Conservation (phyloP, 2,113 vertebrate genomes). For the Parus major region DNA sequence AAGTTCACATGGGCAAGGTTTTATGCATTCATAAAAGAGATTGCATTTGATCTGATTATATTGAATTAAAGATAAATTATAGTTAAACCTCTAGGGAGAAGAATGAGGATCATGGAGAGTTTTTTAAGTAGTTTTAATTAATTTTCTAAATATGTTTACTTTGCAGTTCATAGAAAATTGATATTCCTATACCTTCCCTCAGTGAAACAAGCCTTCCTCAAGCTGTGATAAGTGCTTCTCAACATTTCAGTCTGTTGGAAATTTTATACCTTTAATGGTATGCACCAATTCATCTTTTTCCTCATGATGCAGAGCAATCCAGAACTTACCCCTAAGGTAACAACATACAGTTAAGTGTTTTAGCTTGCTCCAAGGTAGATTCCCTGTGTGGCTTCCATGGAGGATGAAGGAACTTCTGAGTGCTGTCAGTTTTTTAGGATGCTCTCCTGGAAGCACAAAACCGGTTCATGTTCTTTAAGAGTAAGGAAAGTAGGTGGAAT, state of each 20-base stretch:
- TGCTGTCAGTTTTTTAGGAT: neutral
- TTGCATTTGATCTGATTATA: slow-evolving; percentile 24
- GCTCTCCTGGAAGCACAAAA: neutral
- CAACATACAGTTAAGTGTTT: neutral
- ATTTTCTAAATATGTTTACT: slow-evolving; percentile 60
- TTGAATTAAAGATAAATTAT: slow-evolving; percentile 44
- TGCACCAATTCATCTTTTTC: neutral
- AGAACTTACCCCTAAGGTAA: neutral
- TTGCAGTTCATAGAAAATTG: slow-evolving; percentile 26
- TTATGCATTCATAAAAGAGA: neutral
- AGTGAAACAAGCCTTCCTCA: slow-evolving; percentile 35
- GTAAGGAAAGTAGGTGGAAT: neutral
- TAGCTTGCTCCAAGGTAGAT: neutral
- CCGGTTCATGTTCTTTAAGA: neutral
- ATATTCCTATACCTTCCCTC: slow-evolving; percentile 35
- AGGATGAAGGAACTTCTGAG: neutral
- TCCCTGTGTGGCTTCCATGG: neutral
- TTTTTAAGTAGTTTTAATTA: slow-evolving; percentile 58
- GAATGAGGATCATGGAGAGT: slow-evolving; percentile 18
- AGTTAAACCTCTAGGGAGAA: neutral
- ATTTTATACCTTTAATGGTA: slow-evolving; percentile 30
- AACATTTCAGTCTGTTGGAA: neutral
- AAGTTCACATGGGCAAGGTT: neutral
- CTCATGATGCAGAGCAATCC: neutral
- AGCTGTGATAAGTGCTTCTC: slow-evolving; percentile 60